Base-by-base conservation (phyloP, 2,888 invertebrate genomes). In the Epistrophe grossulariae region DNA sequence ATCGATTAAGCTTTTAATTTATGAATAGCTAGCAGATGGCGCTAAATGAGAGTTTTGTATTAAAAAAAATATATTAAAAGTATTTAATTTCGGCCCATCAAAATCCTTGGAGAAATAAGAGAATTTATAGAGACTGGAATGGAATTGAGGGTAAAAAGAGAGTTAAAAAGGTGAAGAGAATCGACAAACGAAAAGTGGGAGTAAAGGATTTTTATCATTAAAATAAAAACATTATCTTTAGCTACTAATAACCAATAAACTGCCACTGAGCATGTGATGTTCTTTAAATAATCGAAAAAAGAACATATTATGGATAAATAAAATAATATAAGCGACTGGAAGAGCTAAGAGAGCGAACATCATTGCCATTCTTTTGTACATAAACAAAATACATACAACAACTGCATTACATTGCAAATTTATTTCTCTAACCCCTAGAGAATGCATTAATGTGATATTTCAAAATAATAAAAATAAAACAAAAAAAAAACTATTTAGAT, bases 301-400 rank as follows among this genome's bases (percentile, higher is more conserved):
- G 60, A 60, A 72, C 70, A 70, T 28, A 55, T 50, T 24, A n/a
- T 3, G 24, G 48, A 62, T 60, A 62, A 60, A 17, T 31, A 81
- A 15, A 68, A 68, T 17, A 19, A 68, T 38, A 24, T 38, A 71
- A 64, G 19, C 38, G 77, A 74, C 28, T 60, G 28, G 52, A 62
- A 70, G 40, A 78, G 77, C 73, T 81, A 45, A 72, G 24, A 79
- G 72, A 83, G 79, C 87, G 83, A 87, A 76, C 79, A 83, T 83
- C 87, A 87, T 87, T 87, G 87, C 87, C 87, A 87, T 83, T 83
- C 74, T 87, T 82, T 87, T 87, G 83, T 87, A 87, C 83, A 87
- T 87, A 87, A 80, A 6, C 66, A 64, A 71, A 70, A 60, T 13
- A 43, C 10, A 50, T 64, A 71, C 57, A 73, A 71, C 57, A 73